Percentiles rank a stretch among this genome's conserved stretches.
These are phyloP conservation scores for Aphidius ervi DNA, from an alignment of 1,140 invertebrate genomes.

Conservation along the genomic window DNA sequence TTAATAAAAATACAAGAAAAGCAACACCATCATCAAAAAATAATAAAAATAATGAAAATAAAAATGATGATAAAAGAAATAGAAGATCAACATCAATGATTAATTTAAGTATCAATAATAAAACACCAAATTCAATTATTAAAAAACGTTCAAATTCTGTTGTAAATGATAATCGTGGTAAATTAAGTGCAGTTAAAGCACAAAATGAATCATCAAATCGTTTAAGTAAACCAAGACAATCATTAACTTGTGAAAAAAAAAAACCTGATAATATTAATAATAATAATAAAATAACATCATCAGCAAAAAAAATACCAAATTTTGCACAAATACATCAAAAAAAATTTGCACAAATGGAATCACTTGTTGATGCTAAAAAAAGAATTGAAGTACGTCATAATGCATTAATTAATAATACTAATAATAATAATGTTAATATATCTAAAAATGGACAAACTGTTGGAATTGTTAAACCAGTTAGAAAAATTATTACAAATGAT, in stretches of 20 bases:
- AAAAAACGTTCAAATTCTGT: constrained; percentile 23
- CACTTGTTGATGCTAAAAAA: constrained; percentile 57
- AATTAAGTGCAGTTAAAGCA: constrained; percentile 18
- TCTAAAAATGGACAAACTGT: constrained; percentile 8
- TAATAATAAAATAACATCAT: constrained; percentile 20
- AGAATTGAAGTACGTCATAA: constrained; percentile 46
- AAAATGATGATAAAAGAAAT: constrained; percentile 2
- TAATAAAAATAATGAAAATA: constrained; percentile 2
- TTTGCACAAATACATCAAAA: constrained; percentile 62
- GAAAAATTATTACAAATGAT: not conserved
- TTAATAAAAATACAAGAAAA: constrained; percentile 9
- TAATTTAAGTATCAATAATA: not conserved
- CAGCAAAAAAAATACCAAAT: constrained; percentile 57
- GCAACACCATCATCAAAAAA: not conserved
- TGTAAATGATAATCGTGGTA: not conserved
- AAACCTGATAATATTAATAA: constrained; percentile 29
- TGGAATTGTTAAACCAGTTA: constrained; percentile 17
- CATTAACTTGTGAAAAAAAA: constrained; percentile 17
- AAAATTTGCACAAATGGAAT: constrained; percentile 62
- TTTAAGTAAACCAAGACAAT: constrained; percentile 27
- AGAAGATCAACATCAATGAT: constrained; percentile 26
- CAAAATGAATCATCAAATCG: constrained; percentile 25
- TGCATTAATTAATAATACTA: constrained; percentile 22
- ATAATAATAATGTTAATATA: not conserved
- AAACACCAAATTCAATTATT: not conserved